Evolutionary conservation across 2,888 invertebrate species (phyloP).

Genomic region (Himalopsyche kuldschensis): DNA sequence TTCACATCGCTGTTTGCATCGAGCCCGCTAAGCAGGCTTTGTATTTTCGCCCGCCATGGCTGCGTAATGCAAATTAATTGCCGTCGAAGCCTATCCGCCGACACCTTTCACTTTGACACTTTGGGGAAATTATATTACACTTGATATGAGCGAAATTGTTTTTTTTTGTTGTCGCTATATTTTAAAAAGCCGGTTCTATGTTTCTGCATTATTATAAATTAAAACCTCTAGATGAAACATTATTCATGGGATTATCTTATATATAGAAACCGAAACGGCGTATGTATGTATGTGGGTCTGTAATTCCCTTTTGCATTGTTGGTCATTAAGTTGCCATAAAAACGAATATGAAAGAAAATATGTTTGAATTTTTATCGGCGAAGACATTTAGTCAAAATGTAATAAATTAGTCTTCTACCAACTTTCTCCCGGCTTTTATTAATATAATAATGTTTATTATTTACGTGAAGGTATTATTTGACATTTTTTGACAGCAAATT

Average conservation of each 20-base stretch:
- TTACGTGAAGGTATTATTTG: too few species aligned
- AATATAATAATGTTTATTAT: too few species aligned
- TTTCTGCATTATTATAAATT: neutral
- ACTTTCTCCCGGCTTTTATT: too few species aligned
- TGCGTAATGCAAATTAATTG: constrained; percentile 22
- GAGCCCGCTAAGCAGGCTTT: constrained; percentile 23
- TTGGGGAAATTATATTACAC: neutral
- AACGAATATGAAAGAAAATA: too few species aligned
- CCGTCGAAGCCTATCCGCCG: neutral
- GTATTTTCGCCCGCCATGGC: constrained; percentile 8
- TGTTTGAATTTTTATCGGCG: too few species aligned
- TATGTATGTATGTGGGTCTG: too few species aligned
- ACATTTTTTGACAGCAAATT: too few species aligned
- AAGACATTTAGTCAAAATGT: too few species aligned
- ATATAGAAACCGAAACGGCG: neutral
- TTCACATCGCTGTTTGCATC: constrained; percentile 6
- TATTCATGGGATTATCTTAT: neutral
- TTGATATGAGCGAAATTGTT: neutral
- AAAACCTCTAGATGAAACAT: neutral
- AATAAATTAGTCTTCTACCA: too few species aligned
- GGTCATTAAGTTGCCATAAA: too few species aligned
- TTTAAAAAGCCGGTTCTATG: neutral
- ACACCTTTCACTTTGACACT: neutral
- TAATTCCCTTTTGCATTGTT: too few species aligned
- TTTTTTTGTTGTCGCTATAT: neutral